Percentiles rank a stretch among this genome's conserved stretches.
phyloP scores from a whole-genome alignment of 2,888 invertebrate species.

The Drosophila vallismaia region DNA sequence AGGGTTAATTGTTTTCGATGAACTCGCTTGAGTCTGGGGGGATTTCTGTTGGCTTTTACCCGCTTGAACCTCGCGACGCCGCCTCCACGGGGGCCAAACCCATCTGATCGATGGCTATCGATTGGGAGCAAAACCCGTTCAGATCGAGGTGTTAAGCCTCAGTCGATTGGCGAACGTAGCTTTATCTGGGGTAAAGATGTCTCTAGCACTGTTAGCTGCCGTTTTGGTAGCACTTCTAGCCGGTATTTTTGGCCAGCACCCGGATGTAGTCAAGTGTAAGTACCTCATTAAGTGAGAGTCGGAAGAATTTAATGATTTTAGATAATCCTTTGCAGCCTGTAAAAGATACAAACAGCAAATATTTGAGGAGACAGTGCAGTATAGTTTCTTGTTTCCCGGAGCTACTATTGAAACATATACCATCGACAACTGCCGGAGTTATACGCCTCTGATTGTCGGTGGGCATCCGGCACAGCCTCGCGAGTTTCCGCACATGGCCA shows the following conservation, averaged over 20 bases:
- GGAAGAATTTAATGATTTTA: background rate
- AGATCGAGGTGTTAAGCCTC: constrained; percentile 4
- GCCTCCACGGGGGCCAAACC: constrained; percentile 4
- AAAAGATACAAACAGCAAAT: constrained; percentile 61
- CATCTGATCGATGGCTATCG: constrained; percentile 5
- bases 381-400: constrained; percentile 58
- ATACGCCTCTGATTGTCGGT: constrained; percentile 84
- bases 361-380: constrained; percentile 64
- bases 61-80: constrained; percentile 6
- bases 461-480: constrained; percentile 73
- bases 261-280: constrained; percentile 44
- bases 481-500: constrained; percentile 80
- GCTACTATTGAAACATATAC: constrained; percentile 46
- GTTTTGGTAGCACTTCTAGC: constrained; percentile 30
- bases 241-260: constrained; percentile 15
- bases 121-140: constrained; percentile 31
- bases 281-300: background rate
- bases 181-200: constrained; percentile 38
- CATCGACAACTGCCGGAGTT: constrained; percentile 65
- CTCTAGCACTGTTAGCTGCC: constrained; percentile 1
- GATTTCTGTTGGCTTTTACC: constrained; percentile 23
- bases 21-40: constrained; percentile 7
- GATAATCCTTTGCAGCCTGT: constrained; percentile 47
- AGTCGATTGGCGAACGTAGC: constrained; percentile 14
- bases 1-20: background rate